A percentile compares a stretch with the other conserved stretches of the same genome.
Conservation (phyloP, 2,113 vertebrate genomes). For the Thymallus thymallus region DNA sequence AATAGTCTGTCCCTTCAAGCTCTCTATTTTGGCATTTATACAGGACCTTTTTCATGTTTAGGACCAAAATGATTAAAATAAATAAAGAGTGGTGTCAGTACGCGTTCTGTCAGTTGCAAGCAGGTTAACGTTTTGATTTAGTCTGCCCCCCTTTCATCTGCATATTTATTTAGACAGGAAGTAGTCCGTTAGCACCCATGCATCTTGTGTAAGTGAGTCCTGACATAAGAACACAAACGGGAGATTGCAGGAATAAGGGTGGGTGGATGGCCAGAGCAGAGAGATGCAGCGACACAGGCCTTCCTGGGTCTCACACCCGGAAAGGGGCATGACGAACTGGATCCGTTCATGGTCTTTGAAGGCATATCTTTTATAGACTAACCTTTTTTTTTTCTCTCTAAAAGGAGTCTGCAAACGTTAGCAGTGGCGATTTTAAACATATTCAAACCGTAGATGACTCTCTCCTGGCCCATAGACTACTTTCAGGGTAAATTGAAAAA, state of each 20-base stretch:
- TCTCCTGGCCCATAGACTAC: no score
- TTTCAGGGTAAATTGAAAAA: no score
- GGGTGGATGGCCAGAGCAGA: conserved; percentile 19
- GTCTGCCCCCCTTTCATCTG: conserved; percentile 58
- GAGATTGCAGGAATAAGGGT: conserved; percentile 47
- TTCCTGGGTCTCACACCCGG: conserved; percentile 30
- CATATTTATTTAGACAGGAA: conserved; percentile 75
- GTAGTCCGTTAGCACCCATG: conserved; percentile 69
- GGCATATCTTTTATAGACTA: not conserved
- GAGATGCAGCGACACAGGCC: conserved; percentile 47
- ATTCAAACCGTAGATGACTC: no score
- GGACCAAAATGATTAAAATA: conserved; percentile 60
- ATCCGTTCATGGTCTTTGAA: conserved; percentile 16
- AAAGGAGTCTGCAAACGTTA: no score
- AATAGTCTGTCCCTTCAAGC: conserved; percentile 59
- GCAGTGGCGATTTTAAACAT: no score
- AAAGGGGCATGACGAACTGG: conserved; percentile 29
- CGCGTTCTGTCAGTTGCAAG: no score
- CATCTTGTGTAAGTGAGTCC: conserved; percentile 71
- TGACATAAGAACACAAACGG: conserved; percentile 78
- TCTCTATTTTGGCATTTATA: conserved; percentile 60
- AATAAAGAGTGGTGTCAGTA: conserved; percentile 57
- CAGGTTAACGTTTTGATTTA: conserved; percentile 46
- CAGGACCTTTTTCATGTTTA: conserved; percentile 62
- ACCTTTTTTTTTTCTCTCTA: no score